phyloP scores from a whole-genome alignment of 2,888 invertebrate genomes.

The Mimumesa dahlbomi region DNA sequence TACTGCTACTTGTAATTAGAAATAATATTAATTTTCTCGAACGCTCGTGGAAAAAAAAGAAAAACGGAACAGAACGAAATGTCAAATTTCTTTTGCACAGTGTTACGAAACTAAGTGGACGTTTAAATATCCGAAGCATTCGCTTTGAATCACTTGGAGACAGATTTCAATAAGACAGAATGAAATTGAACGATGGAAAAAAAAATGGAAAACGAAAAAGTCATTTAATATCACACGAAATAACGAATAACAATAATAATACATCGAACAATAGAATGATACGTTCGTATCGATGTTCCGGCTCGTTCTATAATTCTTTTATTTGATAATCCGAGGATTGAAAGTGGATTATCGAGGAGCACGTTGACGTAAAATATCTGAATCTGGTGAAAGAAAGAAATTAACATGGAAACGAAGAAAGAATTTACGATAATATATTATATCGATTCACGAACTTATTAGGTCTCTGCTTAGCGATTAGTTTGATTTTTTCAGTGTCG shows the following conservation, averaged over 20 bases:
- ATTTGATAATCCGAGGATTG: background rate
- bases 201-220: too few relatives aligned
- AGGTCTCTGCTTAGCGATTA: constrained; percentile 54
- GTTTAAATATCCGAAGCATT: constrained; percentile 48
- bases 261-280: constrained; percentile 2
- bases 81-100: constrained; percentile 31
- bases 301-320: background rate
- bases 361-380: constrained; percentile 16
- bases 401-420: too few relatives aligned
- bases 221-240: too few relatives aligned
- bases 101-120: constrained; percentile 39
- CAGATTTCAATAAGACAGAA: constrained; percentile 40
- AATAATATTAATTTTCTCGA: too few relatives aligned
- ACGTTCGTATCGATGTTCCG: constrained; percentile 8
- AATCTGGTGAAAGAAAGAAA: constrained; percentile 24
- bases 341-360: constrained; percentile 18
- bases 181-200: constrained; percentile 47
- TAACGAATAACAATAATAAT: too few relatives aligned
- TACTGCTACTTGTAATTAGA: too few relatives aligned
- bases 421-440: too few relatives aligned
- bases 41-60: background rate
- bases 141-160: constrained; percentile 45
- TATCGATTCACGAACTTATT: constrained; percentile 38
- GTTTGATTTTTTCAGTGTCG: constrained; percentile 59
- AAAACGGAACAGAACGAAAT: background rate